A percentile compares a stretch with the other conserved stretches of the same genome.
Evolutionary conservation across 2,797 vertebrate species (phyloP).

Genomic region (Muraenolepis orangiensis): DNA sequence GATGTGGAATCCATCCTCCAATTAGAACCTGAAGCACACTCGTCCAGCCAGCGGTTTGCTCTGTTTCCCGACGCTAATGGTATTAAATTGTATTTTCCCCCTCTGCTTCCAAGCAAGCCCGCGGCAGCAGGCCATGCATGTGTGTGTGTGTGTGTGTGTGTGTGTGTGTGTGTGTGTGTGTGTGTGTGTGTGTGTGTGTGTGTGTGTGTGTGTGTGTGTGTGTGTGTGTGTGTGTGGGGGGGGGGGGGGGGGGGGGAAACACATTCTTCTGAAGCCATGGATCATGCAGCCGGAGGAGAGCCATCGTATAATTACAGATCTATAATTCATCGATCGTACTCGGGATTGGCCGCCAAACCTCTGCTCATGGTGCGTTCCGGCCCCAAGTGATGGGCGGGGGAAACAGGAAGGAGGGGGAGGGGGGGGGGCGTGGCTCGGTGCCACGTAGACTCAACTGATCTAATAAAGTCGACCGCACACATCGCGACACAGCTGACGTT

Average conservation of each 20-base stretch:
- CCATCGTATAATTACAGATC: constrained; percentile 18
- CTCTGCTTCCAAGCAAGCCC: background rate
- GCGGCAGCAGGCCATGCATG: constrained; percentile 29
- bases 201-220: background rate
- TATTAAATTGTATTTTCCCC: constrained; percentile 15
- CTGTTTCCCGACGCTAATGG: background rate
- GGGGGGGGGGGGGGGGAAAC: constrained; percentile 19
- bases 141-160: background rate
- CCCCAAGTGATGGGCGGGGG: background rate
- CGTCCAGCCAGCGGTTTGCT: background rate
- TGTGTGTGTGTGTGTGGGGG: too few relatives aligned
- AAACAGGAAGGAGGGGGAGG: too few relatives aligned
- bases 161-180: too few relatives aligned
- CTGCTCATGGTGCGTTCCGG: background rate
- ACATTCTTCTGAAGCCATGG: constrained; percentile 30
- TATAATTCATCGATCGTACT: constrained; percentile 11
- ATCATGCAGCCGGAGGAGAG: constrained; percentile 31
- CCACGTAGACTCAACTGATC: background rate
- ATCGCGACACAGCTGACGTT: too few relatives aligned
- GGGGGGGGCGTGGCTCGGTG: too few relatives aligned
- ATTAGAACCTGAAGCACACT: background rate
- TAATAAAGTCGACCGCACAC: too few relatives aligned
- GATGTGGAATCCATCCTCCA: background rate
- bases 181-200: constrained; percentile 16
- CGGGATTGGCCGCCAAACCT: background rate